Conservation (phyloP, 2,113 vertebrate genomes). For the Taurulus bubalis region DNA sequence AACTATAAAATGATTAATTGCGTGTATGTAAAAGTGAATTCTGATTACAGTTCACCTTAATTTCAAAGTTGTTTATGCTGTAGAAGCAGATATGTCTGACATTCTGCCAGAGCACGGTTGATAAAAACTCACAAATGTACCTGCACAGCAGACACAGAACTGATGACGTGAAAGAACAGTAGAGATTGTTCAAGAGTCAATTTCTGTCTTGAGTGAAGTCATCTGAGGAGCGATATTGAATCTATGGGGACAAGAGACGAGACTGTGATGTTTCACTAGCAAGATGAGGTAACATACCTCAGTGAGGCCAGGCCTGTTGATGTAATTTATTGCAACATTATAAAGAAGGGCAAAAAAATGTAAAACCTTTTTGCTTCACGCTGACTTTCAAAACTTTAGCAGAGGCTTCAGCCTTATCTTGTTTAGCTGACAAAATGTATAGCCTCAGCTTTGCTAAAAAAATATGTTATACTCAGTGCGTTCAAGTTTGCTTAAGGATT, state of each 20-base stretch:
- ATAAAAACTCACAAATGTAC: slow-evolving; percentile 13
- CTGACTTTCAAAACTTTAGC: slow-evolving; percentile 50
- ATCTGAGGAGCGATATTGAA: slow-evolving; percentile 40
- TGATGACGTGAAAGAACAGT: slow-evolving; percentile 25
- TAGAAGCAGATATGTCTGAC: not conserved
- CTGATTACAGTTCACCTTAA: not conserved
- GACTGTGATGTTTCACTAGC: slow-evolving; percentile 41
- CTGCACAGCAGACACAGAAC: not conserved
- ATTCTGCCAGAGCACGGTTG: not conserved
- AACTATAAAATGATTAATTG: not conserved
- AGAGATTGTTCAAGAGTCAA: slow-evolving; percentile 34
- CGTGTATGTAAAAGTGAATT: not conserved
- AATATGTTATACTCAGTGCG: not conserved
- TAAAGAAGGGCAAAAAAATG: slow-evolving; percentile 12
- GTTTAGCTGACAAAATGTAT: slow-evolving; percentile 26
- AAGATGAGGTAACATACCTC: slow-evolving; percentile 34
- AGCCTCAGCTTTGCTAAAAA: not conserved
- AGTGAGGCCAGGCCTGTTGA: slow-evolving; percentile 47
- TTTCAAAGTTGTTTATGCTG: not conserved
- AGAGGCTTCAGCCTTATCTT: slow-evolving; percentile 2
- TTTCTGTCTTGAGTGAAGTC: slow-evolving; percentile 55
- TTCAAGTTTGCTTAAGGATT: slow-evolving; percentile 33
- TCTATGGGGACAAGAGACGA: slow-evolving; percentile 38
- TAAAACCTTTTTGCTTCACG: slow-evolving; percentile 10
- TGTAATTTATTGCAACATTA: slow-evolving; percentile 65